A percentile compares a stretch with the other conserved stretches of the same genome.
These are phyloP conservation scores for Ephydatia muelleri DNA, from an alignment of 37 sponge, comb jelly and placozoan species.

Conservation along the genomic window DNA sequence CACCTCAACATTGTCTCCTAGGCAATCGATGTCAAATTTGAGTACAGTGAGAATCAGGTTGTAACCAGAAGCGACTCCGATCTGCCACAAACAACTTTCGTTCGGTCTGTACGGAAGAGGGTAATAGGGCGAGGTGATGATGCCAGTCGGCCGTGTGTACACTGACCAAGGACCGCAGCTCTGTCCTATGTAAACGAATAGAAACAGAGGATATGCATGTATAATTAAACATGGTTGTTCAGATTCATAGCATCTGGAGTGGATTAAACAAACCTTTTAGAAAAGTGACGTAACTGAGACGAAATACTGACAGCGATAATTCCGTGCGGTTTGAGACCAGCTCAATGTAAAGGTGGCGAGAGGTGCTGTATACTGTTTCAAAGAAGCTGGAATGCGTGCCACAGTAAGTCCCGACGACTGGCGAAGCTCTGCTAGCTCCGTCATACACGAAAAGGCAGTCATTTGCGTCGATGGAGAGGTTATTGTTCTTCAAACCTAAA, in stretches of 20 bases:
- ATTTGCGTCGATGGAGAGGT: conserved; percentile 18
- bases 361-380: conserved; percentile 45
- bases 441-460: conserved; percentile 49
- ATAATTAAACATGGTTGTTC: too few relatives aligned
- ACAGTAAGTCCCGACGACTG: conserved; percentile 33
- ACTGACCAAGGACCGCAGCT: conserved; percentile 47
- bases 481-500: background rate
- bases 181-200: conserved; percentile 15
- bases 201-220: background rate
- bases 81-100: conserved; percentile 29
- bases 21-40: conserved; percentile 24
- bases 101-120: conserved; percentile 50
- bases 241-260: too few relatives aligned
- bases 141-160: conserved; percentile 23
- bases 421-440: background rate
- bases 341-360: conserved; percentile 34
- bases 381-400: conserved; percentile 16
- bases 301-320: conserved; percentile 6
- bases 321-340: background rate
- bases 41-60: conserved; percentile 12
- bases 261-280: conserved; percentile 13
- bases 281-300: conserved; percentile 44
- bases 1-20: background rate
- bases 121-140: conserved; percentile 66
- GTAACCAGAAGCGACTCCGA: conserved; percentile 12